A percentile compares a stretch with the other conserved stretches of the same genome.
These are phyloP conservation scores for Piprites chloris DNA, from an alignment of 2,113 vertebrate genomes.

Conservation along the genomic window DNA sequence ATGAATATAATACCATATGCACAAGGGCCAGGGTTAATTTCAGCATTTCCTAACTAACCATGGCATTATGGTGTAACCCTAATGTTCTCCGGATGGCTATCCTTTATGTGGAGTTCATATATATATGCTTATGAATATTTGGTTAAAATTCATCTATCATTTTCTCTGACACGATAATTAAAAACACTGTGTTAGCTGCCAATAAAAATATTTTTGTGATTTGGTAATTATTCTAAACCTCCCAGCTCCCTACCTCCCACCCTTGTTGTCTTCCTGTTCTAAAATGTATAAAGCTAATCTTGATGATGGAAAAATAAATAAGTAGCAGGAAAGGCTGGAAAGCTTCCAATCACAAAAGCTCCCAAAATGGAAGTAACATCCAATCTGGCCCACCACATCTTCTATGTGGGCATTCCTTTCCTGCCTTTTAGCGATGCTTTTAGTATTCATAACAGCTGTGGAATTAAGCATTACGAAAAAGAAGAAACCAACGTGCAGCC, in stretches of 20 bases:
- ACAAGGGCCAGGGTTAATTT: conserved; percentile 27
- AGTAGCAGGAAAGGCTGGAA: background rate
- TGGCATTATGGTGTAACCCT: background rate
- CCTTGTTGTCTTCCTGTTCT: conserved; percentile 8
- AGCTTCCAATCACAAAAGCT: background rate
- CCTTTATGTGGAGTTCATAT: background rate
- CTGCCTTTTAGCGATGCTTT: conserved; percentile 11
- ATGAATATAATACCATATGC: conserved; percentile 25
- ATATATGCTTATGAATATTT: background rate
- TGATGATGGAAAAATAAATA: conserved; percentile 37
- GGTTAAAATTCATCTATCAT: conserved; percentile 24
- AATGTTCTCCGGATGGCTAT: conserved; percentile 40
- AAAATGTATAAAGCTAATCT: conserved; percentile 11
- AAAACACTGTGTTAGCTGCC: conserved; percentile 22
- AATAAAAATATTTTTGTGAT: conserved; percentile 37
- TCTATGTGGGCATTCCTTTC: background rate
- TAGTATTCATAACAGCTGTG: conserved; percentile 30
- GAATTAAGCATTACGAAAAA: background rate
- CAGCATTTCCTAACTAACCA: conserved; percentile 41
- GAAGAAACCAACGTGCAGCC: background rate
- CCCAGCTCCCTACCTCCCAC: background rate
- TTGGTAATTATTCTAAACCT: conserved; percentile 6
- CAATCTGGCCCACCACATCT: background rate
- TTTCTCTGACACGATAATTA: conserved; percentile 31
- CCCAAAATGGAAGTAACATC: background rate